Evolutionary conservation across 2,888 invertebrate genomes (phyloP), one percentile per base, ranked within the genome.

Genomic region (Caenorhabditis sp.): DNA sequence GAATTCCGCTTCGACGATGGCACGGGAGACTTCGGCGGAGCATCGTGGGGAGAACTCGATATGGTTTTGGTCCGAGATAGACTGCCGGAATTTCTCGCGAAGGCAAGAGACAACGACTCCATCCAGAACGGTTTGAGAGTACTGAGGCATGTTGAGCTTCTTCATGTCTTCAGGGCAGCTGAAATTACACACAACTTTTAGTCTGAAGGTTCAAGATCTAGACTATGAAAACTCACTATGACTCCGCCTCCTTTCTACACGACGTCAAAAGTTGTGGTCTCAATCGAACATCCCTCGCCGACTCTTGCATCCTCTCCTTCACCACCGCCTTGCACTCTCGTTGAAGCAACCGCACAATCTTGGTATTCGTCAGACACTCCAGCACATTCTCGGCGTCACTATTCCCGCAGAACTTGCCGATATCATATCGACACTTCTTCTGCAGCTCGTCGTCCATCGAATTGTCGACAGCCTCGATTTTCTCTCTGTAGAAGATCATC

Each of bases 231-330:
- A 83, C 92, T 89, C 89, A 95, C 93, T 89, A 85, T 69, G 79
- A 66, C 72, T 88, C 76, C 2, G 89, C 89, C 38, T 95, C 95
- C n/a, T 92, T 89, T 84, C 93, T 93, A 92, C 98, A 98, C 74
- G 96, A 94, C 72, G 95, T 95, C 81, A 95, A 95, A 41, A 98
- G 94, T 56, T 96, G 93, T 1, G 97, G 97, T 94, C 98, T 96
- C 79, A 97, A 94, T 89, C 96, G 95, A 92, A 96, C 96, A 93
- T 98, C 96, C 41, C 87, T 74, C 7, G 89, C 88, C 10, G 89
- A 85, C 68, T 92, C 92, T n/a, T 85, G 83, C 90, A 92, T 88
- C 10, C 92, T 22, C 31, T 80, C 85, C 73, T 81, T 84, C n/a
- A 86, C 84, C 35, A 87, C 75, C 14, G 77, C 83, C 76, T 89